Conservation (phyloP, 2,888 invertebrate genomes). For the Smittia aterrima region DNA sequence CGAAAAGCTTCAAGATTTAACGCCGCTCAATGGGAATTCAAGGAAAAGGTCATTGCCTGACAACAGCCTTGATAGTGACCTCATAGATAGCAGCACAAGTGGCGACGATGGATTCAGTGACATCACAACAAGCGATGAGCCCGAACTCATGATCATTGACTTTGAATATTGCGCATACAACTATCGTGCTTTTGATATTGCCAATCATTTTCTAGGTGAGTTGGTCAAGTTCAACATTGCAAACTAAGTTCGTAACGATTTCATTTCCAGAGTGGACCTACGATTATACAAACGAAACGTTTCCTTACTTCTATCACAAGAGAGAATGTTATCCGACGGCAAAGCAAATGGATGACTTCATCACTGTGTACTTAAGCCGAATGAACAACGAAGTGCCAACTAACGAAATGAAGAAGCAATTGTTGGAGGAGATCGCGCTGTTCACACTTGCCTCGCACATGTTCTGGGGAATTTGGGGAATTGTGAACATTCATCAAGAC, state of each 20-base stretch:
- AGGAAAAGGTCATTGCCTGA: slow-evolving; percentile 45
- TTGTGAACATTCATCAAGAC: slow-evolving; percentile 82
- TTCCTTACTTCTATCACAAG: slow-evolving; percentile 73
- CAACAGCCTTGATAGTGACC: slow-evolving; percentile 44
- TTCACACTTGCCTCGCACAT: slow-evolving; percentile 87
- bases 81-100: slow-evolving; percentile 48
- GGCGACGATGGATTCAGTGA: slow-evolving; percentile 13
- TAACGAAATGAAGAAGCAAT: slow-evolving; percentile 59
- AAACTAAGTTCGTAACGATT: too few relatives aligned
- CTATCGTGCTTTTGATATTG: slow-evolving; percentile 87
- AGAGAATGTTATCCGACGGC: slow-evolving; percentile 69
- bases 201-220: slow-evolving; percentile 74
- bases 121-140: slow-evolving; percentile 47
- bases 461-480: slow-evolving; percentile 92
- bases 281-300: slow-evolving; percentile 76
- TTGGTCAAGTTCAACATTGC: background rate
- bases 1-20: background rate
- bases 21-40: slow-evolving; percentile 40
- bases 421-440: slow-evolving; percentile 74
- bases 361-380: slow-evolving; percentile 49
- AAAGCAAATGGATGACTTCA: slow-evolving; percentile 65
- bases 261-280: slow-evolving; percentile 76
- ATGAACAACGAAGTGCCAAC: slow-evolving; percentile 50
- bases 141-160: slow-evolving; percentile 77
- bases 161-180: slow-evolving; percentile 96